A percentile compares a stretch with the other conserved stretches of the same genome.
Conservation (phyloP, 2,888 invertebrate genomes). For the Euphydryas editha region DNA sequence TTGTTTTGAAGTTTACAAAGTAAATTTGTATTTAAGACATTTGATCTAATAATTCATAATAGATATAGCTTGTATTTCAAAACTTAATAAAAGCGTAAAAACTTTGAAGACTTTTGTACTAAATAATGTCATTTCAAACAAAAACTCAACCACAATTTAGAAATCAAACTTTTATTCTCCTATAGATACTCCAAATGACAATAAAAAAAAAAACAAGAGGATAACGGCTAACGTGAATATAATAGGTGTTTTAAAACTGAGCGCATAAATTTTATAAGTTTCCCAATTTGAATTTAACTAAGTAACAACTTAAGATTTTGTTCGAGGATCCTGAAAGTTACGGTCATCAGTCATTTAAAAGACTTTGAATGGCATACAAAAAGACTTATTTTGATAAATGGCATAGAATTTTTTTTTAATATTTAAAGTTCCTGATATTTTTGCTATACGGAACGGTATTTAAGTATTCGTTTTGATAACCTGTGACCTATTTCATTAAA, state of each 20-base stretch:
- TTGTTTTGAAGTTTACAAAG: slow-evolving; percentile 32
- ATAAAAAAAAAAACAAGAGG: slow-evolving; percentile 4
- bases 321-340: slow-evolving; percentile 61
- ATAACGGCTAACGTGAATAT: slow-evolving; percentile 63
- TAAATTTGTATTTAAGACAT: slow-evolving; percentile 24
- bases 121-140: not conserved
- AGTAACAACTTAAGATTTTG: slow-evolving; percentile 74
- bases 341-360: slow-evolving; percentile 32
- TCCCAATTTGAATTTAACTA: slow-evolving; percentile 79
- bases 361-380: slow-evolving; percentile 19
- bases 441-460: too few relatives aligned
- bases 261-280: slow-evolving; percentile 78
- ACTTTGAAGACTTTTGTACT: not conserved
- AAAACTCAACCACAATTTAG: not conserved
- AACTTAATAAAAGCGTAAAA: not conserved
- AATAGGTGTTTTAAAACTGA: slow-evolving; percentile 73
- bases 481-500: too few relatives aligned
- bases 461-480: too few relatives aligned
- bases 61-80: not conserved
- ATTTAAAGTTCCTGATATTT: not conserved
- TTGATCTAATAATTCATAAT: slow-evolving; percentile 17
- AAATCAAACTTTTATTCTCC: not conserved
- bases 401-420: not conserved
- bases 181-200: slow-evolving; percentile 4
- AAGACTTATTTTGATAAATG: slow-evolving; percentile 1